These are phyloP conservation scores for Rattus rattus DNA, from an alignment of 2,113 vertebrate species.

Conservation along the genomic window DNA sequence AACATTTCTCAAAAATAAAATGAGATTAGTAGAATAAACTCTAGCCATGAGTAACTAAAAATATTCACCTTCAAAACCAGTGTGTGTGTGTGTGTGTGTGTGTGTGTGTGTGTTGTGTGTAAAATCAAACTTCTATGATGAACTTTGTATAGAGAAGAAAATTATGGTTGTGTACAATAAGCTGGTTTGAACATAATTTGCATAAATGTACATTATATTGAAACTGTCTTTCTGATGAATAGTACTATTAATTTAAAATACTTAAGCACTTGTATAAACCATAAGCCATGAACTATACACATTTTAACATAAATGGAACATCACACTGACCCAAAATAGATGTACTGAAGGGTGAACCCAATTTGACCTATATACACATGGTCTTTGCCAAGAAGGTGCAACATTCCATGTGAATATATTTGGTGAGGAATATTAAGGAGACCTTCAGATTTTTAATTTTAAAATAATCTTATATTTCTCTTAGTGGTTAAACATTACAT, in stretches of 20 bases:
- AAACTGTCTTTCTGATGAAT: not conserved
- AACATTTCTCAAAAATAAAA: not conserved
- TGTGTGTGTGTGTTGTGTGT: no score
- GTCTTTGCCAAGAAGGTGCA: not conserved
- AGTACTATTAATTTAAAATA: not conserved
- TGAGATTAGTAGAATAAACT: constrained; percentile 5
- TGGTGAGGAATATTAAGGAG: not conserved
- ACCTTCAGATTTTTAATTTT: not conserved
- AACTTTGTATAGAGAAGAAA: not conserved
- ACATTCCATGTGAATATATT: not conserved
- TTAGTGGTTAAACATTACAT: not conserved
- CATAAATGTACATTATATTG: not conserved
- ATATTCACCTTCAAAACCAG: not conserved
- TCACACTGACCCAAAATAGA: not conserved
- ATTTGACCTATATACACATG: not conserved
- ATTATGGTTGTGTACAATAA: no score
- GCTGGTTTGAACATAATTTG: no score
- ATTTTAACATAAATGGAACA: not conserved
- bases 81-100: no score
- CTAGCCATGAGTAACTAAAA: not conserved
- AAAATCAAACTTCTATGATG: not conserved
- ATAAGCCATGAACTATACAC: not conserved
- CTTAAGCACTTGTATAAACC: not conserved
- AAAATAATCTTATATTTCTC: not conserved
- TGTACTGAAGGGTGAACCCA: not conserved